Evolutionary conservation across 2,113 vertebrate genomes (phyloP).

Genomic region (Eulacestoma nigropectus): DNA sequence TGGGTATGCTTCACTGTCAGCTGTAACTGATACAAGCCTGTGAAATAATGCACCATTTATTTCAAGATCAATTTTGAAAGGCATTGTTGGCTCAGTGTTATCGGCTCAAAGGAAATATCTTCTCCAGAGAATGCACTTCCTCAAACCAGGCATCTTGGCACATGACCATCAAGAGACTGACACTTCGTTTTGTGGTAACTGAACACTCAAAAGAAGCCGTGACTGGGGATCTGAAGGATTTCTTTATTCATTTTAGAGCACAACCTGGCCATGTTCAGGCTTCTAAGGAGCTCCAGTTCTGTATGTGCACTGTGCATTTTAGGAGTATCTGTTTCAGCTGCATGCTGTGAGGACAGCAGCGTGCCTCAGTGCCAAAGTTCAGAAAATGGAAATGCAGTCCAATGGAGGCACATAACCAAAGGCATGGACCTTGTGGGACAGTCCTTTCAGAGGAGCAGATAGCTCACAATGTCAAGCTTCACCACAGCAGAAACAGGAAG

Average conservation of each 20-base stretch:
- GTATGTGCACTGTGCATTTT: neutral
- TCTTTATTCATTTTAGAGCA: neutral
- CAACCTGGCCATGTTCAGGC: neutral
- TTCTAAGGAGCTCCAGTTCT: neutral
- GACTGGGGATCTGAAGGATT: neutral
- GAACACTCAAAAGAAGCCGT: neutral
- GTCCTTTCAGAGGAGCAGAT: neutral
- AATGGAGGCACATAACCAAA: neutral
- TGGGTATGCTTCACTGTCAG: neutral
- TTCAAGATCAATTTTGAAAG: neutral
- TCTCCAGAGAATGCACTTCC: neutral
- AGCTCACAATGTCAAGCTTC: neutral
- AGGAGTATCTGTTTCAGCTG: neutral
- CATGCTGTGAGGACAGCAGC: neutral
- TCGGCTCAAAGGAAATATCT: neutral
- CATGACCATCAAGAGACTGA: neutral
- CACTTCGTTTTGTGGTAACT: neutral
- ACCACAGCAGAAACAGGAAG: neutral
- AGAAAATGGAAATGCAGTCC: neutral
- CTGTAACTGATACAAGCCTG: neutral
- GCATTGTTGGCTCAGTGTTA: neutral
- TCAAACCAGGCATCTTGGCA: neutral
- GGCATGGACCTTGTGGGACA: neutral
- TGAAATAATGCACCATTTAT: neutral
- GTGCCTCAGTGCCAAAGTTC: neutral